Evolutionary conservation across 2,888 invertebrate genomes (phyloP).

Genomic region (Ecdyonurus torrentis): DNA sequence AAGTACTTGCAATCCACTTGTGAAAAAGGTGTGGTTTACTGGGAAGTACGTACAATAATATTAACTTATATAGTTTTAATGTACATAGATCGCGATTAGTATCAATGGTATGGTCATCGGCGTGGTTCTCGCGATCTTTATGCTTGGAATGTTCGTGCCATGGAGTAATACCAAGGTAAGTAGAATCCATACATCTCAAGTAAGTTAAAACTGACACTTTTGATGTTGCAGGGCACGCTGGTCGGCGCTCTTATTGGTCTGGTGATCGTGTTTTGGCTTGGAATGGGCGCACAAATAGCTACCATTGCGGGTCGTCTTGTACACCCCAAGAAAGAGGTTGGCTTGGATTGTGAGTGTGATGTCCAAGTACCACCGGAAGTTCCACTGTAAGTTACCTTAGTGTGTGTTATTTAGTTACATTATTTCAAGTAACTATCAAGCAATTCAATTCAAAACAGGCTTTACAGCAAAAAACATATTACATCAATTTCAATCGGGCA

Average conservation of each 20-base stretch:
- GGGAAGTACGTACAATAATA: too few relatives aligned
- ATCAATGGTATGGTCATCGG: constrained; percentile 84
- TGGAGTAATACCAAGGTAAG: constrained; percentile 65
- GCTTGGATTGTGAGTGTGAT: background rate
- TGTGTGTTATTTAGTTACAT: too few relatives aligned
- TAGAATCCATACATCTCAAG: background rate
- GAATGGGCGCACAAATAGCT: constrained; percentile 47
- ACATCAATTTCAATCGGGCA: too few relatives aligned
- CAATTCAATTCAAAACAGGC: too few relatives aligned
- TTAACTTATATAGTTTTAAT: too few relatives aligned
- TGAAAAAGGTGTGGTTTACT: too few relatives aligned
- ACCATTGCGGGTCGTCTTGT: constrained; percentile 17
- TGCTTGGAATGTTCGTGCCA: constrained; percentile 77
- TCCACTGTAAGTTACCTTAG: background rate
- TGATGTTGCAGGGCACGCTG: constrained; percentile 38
- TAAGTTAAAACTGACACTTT: background rate
- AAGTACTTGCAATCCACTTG: too few relatives aligned
- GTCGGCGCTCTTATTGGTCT: constrained; percentile 43
- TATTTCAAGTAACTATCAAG: too few relatives aligned
- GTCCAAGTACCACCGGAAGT: background rate
- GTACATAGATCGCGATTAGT: constrained; percentile 50
- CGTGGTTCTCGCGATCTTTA: constrained; percentile 70
- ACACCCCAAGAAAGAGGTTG: background rate
- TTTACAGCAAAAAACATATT: too few relatives aligned
- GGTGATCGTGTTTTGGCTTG: constrained; percentile 41